phyloP scores from a whole-genome alignment of 23 tunicate species.

The Oikopleura dioica region DNA sequence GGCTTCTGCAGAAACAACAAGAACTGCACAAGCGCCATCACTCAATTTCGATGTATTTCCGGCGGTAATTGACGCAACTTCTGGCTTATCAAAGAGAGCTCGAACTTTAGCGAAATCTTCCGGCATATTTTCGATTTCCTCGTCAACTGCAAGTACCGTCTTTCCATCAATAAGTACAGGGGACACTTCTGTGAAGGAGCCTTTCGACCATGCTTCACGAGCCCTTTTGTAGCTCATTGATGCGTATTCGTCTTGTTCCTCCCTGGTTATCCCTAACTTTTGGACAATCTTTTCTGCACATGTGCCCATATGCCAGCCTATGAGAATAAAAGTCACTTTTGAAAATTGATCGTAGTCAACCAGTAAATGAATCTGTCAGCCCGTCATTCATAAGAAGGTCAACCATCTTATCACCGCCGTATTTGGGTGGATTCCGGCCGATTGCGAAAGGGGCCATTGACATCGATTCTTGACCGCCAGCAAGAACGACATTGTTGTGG shows the following conservation, averaged over 20 bases:
- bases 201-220: not conserved
- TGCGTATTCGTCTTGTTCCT: not conserved
- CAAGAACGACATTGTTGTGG: not conserved
- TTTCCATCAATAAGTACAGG: too few relatives aligned
- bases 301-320: slow-evolving; percentile 7
- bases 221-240: not conserved
- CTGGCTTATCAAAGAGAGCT: not conserved
- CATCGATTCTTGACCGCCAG: slow-evolving; percentile 10
- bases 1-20: not conserved
- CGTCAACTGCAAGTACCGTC: too few relatives aligned
- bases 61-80: not conserved
- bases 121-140: too few relatives aligned
- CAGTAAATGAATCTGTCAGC: not conserved
- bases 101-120: too few relatives aligned
- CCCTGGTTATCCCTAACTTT: not conserved
- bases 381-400: not conserved
- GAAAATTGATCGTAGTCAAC: too few relatives aligned
- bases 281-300: slow-evolving; percentile 4
- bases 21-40: not conserved
- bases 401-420: not conserved
- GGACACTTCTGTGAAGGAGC: too few relatives aligned
- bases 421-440: not conserved
- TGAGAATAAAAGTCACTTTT: too few relatives aligned
- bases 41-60: not conserved
- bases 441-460: not conserved